Evolutionary conservation across 2,113 vertebrate genomes (phyloP), one percentile per base, ranked within the genome.

Genomic region (Hepsetus odoe): DNA sequence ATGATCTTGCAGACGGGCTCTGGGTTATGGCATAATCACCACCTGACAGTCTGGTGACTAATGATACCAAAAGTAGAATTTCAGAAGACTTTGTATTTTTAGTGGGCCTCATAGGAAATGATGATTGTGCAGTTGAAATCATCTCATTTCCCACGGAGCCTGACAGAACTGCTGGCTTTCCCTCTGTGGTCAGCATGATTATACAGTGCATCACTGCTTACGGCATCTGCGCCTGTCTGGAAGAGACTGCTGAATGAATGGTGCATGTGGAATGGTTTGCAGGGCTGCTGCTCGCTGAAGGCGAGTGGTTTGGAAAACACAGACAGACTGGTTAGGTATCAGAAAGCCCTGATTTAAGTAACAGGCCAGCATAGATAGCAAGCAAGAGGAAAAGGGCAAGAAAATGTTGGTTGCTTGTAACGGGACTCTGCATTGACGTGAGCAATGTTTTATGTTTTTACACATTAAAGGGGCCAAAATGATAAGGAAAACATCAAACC

Each of bases 61-160:
- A 79, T 72, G 58, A 42, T n/a, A 33, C 68, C 5, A 24, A 55
- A 55, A 38, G 12, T 30, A 22, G 46, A 65, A 20, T 59, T 72
- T 65, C 62, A 64, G 32, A 30, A 53, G 28, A 3, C 14, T 49
- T 71, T 1, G 18, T 77, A 28, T 72, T 71, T 66, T 79, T 72
- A 53, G 12, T 55, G n/a, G 42, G 46, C 12, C 77, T 72, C 26
- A 38, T 28, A 62, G 58, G 56, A 78, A 78, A 78, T 78, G 32
- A 78, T 78, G 76, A 78, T 28, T 62, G n/a, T 44, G 44, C 67
- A 78, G 56, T 14, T 78, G 44, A 71, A 49, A 44, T 78, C 56
- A 72, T 71, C 14, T 16, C 22, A 38, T 70, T 78, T 78, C 56
- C 66, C 67, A 70, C 33, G 20, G 11, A 61, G 53, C 30, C 42